These are phyloP conservation scores for Ptychadena robeensis DNA, from an alignment of 2,797 vertebrate genomes.

Conservation along the genomic window DNA sequence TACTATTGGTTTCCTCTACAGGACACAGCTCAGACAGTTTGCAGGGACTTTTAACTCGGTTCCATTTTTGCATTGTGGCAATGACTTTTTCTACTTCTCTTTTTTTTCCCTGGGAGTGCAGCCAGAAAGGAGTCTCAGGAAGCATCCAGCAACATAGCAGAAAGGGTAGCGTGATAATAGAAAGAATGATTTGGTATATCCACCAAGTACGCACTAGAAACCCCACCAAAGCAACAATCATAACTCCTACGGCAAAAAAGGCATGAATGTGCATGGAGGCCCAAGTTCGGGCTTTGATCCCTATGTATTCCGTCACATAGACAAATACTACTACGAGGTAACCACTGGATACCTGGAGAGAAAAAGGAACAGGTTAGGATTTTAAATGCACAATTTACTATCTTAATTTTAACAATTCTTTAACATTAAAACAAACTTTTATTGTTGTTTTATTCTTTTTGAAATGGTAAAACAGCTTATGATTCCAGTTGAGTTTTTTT, in stretches of 20 bases:
- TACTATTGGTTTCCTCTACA: conserved; percentile 62
- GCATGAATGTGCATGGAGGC: conserved; percentile 93
- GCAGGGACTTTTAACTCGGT: conserved; percentile 76
- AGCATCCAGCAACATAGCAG: conserved; percentile 91
- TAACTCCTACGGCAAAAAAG: conserved; percentile 87
- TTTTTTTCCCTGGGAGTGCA: conserved; percentile 83
- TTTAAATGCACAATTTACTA: neutral
- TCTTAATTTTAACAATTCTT: neutral
- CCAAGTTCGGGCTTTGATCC: conserved; percentile 89
- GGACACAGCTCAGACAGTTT: conserved; percentile 80
- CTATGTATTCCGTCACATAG: conserved; percentile 92
- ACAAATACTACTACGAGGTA: conserved; percentile 94
- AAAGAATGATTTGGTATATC: conserved; percentile 91
- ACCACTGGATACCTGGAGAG: conserved; percentile 85
- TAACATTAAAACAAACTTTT: neutral
- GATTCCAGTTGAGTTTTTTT: too few species aligned
- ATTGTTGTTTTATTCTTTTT: neutral
- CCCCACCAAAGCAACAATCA: conserved; percentile 88
- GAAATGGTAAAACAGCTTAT: neutral
- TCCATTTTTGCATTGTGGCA: conserved; percentile 82
- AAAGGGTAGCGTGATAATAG: conserved; percentile 85
- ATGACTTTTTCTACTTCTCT: conserved; percentile 83
- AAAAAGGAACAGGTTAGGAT: conserved; percentile 56
- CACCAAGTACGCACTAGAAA: conserved; percentile 89
- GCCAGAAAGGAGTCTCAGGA: conserved; percentile 92